Evolutionary conservation across 1,140 invertebrate genomes (phyloP).

Genomic region (Halesus radiatus): DNA sequence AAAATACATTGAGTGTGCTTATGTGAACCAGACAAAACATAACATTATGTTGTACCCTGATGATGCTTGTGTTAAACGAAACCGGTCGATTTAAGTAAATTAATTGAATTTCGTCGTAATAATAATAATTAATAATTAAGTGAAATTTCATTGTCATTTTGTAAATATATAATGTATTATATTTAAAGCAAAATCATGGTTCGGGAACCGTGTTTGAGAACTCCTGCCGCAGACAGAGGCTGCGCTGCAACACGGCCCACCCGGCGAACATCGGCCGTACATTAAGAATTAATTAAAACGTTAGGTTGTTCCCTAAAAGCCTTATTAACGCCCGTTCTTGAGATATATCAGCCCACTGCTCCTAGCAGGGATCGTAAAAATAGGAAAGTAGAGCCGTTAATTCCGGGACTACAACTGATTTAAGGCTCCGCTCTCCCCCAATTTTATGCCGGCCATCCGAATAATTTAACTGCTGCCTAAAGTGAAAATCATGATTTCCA

Average conservation of each 20-base stretch:
- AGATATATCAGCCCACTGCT: constrained; percentile 52
- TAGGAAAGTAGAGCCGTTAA: constrained; percentile 56
- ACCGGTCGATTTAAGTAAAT: no score
- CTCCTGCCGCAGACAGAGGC: not conserved
- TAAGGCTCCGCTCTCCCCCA: constrained; percentile 52
- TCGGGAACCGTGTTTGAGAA: no score
- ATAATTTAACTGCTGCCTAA: constrained; percentile 46
- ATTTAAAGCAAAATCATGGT: no score
- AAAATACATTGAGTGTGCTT: no score
- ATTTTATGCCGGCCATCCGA: constrained; percentile 39
- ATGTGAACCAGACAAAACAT: no score
- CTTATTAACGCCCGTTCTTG: constrained; percentile 52
- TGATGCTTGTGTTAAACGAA: no score
- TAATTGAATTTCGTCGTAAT: no score
- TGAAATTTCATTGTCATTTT: no score
- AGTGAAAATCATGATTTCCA: constrained; percentile 31
- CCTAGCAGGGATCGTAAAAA: constrained; percentile 53
- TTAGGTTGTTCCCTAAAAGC: constrained; percentile 53
- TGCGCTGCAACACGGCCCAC: constrained; percentile 19
- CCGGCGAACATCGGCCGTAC: constrained; percentile 41
- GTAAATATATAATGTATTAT: no score
- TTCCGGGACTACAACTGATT: constrained; percentile 52
- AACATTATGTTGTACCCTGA: no score
- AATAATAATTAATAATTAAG: no score
- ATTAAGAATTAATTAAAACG: constrained; percentile 59